Percentiles rank a stretch among this genome's conserved stretches.
Evolutionary conservation across 2,797 vertebrate species (phyloP).

Genomic region (Dendrocincla fuliginosa): DNA sequence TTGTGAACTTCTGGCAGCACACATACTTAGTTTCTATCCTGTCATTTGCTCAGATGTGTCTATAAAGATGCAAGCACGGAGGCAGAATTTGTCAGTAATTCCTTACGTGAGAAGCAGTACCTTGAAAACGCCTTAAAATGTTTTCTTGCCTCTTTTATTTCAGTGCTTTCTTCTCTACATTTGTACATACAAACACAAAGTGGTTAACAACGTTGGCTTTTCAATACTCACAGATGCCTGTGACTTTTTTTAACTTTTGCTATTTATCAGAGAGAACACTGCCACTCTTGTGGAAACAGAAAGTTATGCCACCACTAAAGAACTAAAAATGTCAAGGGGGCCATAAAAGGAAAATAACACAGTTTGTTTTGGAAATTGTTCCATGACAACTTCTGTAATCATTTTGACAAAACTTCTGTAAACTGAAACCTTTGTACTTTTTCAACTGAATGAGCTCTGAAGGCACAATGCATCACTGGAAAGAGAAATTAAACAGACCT

Average conservation of each 20-base stretch:
- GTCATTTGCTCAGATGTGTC: not conserved
- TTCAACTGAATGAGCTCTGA: conserved; percentile 44
- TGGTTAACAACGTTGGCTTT: not conserved
- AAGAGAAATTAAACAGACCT: conserved; percentile 61
- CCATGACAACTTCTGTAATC: conserved; percentile 37
- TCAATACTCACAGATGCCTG: not conserved
- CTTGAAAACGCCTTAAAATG: not conserved
- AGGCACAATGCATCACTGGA: conserved; percentile 64
- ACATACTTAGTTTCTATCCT: not conserved
- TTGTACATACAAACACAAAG: not conserved
- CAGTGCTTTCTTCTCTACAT: not conserved
- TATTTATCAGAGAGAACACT: conserved; percentile 30
- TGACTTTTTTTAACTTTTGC: not conserved
- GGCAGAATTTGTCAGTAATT: not conserved
- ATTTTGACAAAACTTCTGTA: conserved; percentile 63
- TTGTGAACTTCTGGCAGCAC: not conserved
- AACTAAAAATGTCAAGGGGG: conserved; percentile 48
- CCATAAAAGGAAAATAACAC: conserved; percentile 50
- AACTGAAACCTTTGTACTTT: conserved; percentile 54
- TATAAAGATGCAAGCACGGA: not conserved
- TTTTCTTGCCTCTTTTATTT: not conserved
- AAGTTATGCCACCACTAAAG: not conserved
- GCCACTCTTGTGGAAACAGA: not conserved
- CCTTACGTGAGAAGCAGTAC: not conserved
- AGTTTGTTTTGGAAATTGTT: conserved; percentile 51